phyloP scores from a whole-genome alignment of 2,888 invertebrate genomes.

The Biston betularia region DNA sequence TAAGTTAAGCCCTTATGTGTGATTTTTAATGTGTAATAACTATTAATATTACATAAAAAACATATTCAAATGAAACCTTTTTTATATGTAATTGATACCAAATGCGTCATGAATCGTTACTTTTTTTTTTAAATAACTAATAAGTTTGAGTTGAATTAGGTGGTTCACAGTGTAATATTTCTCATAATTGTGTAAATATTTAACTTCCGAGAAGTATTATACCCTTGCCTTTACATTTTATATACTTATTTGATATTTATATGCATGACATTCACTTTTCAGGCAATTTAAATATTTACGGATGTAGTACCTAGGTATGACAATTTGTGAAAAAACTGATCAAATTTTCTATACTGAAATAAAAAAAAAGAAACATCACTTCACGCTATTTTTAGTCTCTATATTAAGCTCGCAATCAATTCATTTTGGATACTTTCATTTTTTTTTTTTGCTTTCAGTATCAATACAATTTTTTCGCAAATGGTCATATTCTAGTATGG shows the following conservation, averaged over 20 bases:
- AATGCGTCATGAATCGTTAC: background rate
- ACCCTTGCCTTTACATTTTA: slow-evolving; percentile 37
- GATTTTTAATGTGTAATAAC: no score
- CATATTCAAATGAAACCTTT: no score
- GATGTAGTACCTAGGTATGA: no score
- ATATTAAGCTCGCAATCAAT: no score
- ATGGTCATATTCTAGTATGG: no score
- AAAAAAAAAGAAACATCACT: background rate
- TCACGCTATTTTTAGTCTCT: background rate
- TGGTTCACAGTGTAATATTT: slow-evolving; percentile 13
- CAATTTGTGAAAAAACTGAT: background rate
- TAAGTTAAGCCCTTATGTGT: no score
- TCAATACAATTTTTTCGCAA: no score
- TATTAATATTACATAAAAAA: no score
- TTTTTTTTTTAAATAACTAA: no score
- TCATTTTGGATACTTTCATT: no score
- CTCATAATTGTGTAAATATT: slow-evolving; percentile 23
- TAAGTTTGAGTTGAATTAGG: background rate
- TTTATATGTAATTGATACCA: no score
- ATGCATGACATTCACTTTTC: background rate
- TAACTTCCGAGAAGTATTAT: slow-evolving; percentile 16
- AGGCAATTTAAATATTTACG: background rate
- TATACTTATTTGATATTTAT: slow-evolving; percentile 13
- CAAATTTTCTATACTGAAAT: background rate
- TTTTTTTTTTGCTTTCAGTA: no score